Base-by-base conservation (phyloP, 1,140 invertebrate species). In the Drosophila quadrilineata region DNA sequence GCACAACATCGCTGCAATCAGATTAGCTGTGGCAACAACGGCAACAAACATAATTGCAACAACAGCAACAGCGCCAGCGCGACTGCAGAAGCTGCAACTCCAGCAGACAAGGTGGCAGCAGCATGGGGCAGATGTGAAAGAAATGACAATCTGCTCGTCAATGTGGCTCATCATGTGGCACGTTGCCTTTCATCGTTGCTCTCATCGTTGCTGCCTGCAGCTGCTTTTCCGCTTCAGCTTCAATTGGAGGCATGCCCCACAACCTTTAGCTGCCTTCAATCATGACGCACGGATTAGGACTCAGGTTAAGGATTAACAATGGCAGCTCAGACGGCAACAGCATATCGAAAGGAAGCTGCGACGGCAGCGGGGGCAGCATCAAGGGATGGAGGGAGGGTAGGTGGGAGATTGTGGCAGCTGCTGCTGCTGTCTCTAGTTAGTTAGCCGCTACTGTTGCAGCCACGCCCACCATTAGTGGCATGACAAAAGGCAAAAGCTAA, bases 231-330 rank as follows among this genome's bases (percentile, higher is more conserved):
- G 50, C 26, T 29, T 19, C 8, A n/a, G 17, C 10, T 33, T 9
- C 14, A 41, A 45, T 54, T 53, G 45, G 24, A 60, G 62, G 28
- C 43, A 41, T 38, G 56, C 31, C 52, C 72, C 62, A 58, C 76
- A 75, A 57, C 52, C 66, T 48, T 75, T 53, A 73, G 74, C 75
- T 79, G 75, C 75, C 60, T 82, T 82, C 72, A 82, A 82, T 82
- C 77, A 82, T 82, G 76, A 82, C 76, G 76, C 76, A 84, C 76
- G 76, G 76, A 82, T 84, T 82, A 82, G 76, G 56, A 76, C 72
- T 62, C 72, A 69, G 72, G 76, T 76, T 84, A 75, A 82, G 84
- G 76, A 82, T 75, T 82, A 84, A 69, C 68, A 76, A 84, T 50
- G 50, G 22, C 70, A 70, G 17, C 19, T n/a, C 38, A 29, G 24